A percentile compares a stretch with the other conserved stretches of the same genome.
These are phyloP conservation scores for Diadema setosum DNA, from an alignment of 35 echinoderm and acorn worm species.

Conservation along the genomic window DNA sequence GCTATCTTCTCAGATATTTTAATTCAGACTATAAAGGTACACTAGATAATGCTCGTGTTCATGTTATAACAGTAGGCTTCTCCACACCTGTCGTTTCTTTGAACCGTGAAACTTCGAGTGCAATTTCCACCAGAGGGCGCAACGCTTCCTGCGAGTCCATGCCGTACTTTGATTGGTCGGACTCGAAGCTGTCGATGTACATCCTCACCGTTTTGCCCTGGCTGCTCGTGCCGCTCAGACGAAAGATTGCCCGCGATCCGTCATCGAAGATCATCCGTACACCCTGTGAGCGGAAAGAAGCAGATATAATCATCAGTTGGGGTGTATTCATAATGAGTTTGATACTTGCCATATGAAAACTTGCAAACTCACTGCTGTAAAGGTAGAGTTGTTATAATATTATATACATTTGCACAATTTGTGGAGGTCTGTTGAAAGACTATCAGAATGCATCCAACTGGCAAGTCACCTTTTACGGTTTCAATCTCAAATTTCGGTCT, in stretches of 20 bases:
- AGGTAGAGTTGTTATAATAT: too few species aligned
- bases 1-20: too few species aligned
- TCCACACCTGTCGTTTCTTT: constrained; percentile 68
- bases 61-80: constrained; percentile 90
- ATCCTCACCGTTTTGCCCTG: constrained; percentile 71
- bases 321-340: too few species aligned
- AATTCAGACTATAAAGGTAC: too few species aligned
- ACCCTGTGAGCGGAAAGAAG: constrained; percentile 53
- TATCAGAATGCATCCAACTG: too few species aligned
- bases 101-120: constrained; percentile 76
- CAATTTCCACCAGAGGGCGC: constrained; percentile 67
- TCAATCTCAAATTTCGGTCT: too few species aligned
- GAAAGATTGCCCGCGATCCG: constrained; percentile 81
- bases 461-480: too few species aligned
- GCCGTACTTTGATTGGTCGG: constrained; percentile 35
- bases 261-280: constrained; percentile 85
- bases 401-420: too few species aligned
- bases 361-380: too few species aligned
- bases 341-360: too few species aligned
- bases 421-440: too few species aligned
- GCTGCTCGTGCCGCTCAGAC: constrained; percentile 94
- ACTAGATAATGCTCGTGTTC: neutral
- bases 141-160: constrained; percentile 65
- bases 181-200: constrained; percentile 89
- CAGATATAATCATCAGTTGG: neutral